phyloP scores from a whole-genome alignment of 2,113 vertebrate species.

The Zootoca vivipara region DNA sequence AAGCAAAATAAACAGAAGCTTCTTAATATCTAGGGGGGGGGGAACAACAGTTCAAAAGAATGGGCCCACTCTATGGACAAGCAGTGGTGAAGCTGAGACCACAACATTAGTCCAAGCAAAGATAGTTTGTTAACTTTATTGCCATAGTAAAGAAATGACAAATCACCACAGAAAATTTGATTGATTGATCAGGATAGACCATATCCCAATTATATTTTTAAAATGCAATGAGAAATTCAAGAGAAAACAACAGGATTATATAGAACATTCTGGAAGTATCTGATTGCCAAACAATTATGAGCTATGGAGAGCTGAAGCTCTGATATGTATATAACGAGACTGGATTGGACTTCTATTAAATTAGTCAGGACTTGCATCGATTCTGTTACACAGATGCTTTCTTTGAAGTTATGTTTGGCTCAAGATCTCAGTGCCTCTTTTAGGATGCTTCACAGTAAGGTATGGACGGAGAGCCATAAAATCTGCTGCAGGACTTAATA shows the following conservation, averaged over 20 bases:
- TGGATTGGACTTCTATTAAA: slow-evolving; percentile 66
- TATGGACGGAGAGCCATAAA: slow-evolving; percentile 64
- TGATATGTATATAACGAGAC: slow-evolving; percentile 61
- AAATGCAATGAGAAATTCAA: slow-evolving; percentile 49
- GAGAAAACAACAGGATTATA: slow-evolving; percentile 45
- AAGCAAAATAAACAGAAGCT: background rate
- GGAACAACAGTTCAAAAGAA: background rate
- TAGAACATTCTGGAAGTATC: slow-evolving; percentile 50
- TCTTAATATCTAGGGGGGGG: background rate
- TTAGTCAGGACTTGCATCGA: slow-evolving; percentile 60
- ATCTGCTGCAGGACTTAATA: slow-evolving; percentile 62
- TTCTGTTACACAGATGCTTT: slow-evolving; percentile 72
- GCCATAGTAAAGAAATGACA: background rate
- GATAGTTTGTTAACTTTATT: background rate
- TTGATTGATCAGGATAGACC: background rate
- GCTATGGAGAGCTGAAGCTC: slow-evolving; percentile 56
- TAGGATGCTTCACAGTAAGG: slow-evolving; percentile 60
- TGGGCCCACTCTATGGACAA: background rate
- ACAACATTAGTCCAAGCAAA: background rate
- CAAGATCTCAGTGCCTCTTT: slow-evolving; percentile 52
- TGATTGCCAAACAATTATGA: slow-evolving; percentile 62
- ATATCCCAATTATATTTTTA: background rate
- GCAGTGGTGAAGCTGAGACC: background rate
- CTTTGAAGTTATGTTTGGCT: slow-evolving; percentile 69
- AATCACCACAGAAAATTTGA: background rate